A percentile compares a stretch with the other conserved stretches of the same genome.
phyloP scores from a whole-genome alignment of 1,140 invertebrate species.

The Calliphora vicina region DNA sequence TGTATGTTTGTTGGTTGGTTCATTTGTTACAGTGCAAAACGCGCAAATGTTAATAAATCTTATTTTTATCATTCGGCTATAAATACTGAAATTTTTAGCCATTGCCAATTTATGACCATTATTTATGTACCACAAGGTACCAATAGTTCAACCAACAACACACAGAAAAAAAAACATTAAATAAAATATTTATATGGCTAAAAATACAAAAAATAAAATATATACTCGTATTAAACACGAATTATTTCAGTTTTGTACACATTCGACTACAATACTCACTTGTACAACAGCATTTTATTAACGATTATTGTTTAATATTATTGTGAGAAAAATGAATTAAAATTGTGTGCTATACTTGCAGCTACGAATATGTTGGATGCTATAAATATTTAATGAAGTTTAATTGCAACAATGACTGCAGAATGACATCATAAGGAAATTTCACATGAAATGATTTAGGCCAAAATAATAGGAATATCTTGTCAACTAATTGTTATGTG shows the following conservation, averaged over 20 bases:
- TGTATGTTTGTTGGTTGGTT: background rate
- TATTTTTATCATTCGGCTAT: conserved; percentile 64
- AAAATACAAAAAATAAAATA: background rate
- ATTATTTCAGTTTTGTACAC: background rate
- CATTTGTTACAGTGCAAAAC: conserved; percentile 14
- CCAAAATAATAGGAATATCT: too few species aligned
- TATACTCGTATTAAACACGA: background rate
- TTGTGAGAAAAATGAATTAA: background rate
- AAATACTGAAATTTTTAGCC: conserved; percentile 64
- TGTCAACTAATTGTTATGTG: too few species aligned
- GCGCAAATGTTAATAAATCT: conserved; percentile 63
- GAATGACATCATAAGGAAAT: too few species aligned
- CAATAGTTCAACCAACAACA: conserved; percentile 23
- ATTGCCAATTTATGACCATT: conserved; percentile 64
- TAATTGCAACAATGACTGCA: too few species aligned
- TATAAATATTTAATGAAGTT: too few species aligned
- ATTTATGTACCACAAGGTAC: conserved; percentile 54
- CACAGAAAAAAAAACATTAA: background rate
- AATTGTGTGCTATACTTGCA: background rate
- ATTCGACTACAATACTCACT: background rate
- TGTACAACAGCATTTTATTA: background rate
- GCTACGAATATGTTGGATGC: too few species aligned
- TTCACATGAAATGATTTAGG: too few species aligned
- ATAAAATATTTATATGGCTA: background rate
- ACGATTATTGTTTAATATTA: background rate